phyloP scores from a whole-genome alignment of 2,113 vertebrate species.

The Gobius niger region DNA sequence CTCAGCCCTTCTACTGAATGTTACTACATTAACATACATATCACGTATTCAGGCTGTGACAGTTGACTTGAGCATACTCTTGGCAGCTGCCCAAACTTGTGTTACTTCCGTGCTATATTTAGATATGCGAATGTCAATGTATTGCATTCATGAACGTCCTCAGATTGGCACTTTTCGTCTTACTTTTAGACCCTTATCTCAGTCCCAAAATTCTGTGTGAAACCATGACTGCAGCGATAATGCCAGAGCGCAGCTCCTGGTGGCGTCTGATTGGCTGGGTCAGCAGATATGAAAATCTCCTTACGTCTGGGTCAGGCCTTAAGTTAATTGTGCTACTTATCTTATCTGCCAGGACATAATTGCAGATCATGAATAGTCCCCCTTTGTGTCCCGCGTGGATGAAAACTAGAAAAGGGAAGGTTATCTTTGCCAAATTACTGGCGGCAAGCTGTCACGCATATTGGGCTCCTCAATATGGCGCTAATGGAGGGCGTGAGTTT shows the following conservation, averaged over 20 bases:
- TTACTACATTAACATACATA: no score
- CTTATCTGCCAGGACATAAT: constrained; percentile 72
- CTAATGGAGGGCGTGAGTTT: constrained; percentile 1
- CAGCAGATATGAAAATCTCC: constrained; percentile 70
- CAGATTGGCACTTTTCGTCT: background rate
- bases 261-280: constrained; percentile 65
- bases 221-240: constrained; percentile 26
- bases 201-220: background rate
- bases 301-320: constrained; percentile 56
- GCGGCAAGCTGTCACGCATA: constrained; percentile 36
- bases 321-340: constrained; percentile 72
- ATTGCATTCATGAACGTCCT: background rate
- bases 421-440: constrained; percentile 60
- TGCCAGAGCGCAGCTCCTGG: constrained; percentile 40
- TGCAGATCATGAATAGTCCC: constrained; percentile 64
- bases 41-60: no score
- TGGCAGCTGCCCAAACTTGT: no score
- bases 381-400: constrained; percentile 55
- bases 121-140: background rate
- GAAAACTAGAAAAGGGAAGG: constrained; percentile 59
- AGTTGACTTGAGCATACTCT: no score
- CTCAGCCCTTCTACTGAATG: no score
- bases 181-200: background rate
- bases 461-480: constrained; percentile 21
- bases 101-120: no score